These are phyloP conservation scores for Pedionomus torquatus DNA, from an alignment of 2,113 vertebrate genomes.

Conservation along the genomic window DNA sequence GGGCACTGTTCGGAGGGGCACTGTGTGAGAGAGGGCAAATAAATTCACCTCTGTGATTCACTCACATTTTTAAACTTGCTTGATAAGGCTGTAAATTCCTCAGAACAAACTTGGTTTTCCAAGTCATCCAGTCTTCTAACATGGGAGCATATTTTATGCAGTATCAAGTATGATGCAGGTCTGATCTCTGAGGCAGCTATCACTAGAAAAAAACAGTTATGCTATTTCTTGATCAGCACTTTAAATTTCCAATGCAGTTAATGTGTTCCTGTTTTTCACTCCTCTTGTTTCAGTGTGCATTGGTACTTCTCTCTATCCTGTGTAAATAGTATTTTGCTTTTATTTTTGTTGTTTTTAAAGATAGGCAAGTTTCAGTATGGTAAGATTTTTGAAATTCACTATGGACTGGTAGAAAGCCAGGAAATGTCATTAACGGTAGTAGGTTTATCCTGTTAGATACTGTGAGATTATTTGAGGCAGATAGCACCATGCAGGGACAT, in stretches of 20 bases:
- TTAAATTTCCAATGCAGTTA: background rate
- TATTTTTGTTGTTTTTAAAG: background rate
- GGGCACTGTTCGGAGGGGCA: background rate
- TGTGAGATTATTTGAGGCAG: background rate
- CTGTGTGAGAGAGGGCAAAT: background rate
- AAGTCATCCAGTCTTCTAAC: background rate
- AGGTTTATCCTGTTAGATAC: background rate
- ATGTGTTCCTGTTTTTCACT: background rate
- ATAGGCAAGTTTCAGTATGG: background rate
- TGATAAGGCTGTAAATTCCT: background rate
- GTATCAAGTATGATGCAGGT: background rate
- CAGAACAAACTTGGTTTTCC: background rate
- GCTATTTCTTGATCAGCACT: background rate
- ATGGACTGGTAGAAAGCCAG: background rate
- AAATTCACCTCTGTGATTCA: background rate
- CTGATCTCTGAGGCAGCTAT: background rate
- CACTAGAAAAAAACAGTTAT: background rate
- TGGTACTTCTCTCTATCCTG: background rate
- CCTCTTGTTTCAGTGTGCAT: background rate
- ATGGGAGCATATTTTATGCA: background rate
- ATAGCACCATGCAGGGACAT: background rate
- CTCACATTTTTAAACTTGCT: background rate
- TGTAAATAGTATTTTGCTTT: background rate
- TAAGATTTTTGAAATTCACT: background rate
- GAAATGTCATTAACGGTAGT: background rate